phyloP scores from a whole-genome alignment of 1,140 invertebrate genomes.

The Neuroterus valhalla region DNA sequence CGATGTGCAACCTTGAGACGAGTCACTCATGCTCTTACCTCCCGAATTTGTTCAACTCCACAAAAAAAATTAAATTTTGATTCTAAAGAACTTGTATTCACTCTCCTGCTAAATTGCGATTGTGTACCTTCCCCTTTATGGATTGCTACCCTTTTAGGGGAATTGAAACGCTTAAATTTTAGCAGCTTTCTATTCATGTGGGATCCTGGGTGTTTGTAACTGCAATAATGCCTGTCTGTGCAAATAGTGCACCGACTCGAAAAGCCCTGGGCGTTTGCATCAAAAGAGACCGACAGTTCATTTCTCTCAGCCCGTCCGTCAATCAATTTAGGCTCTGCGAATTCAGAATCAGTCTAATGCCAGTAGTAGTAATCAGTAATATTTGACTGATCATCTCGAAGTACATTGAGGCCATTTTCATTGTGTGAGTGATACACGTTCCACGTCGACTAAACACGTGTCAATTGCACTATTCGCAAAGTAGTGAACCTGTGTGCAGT shows the following conservation, averaged over 20 bases:
- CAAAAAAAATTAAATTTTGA: too few species aligned
- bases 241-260: not conserved
- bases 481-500: not conserved
- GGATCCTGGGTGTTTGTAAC: not conserved
- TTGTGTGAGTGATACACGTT: conserved; percentile 16
- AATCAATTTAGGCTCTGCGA: conserved; percentile 27
- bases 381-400: conserved; percentile 15
- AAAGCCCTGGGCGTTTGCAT: conserved; percentile 26
- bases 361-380: conserved; percentile 26
- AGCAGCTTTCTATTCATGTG: not conserved
- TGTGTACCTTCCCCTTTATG: too few species aligned
- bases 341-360: conserved; percentile 31
- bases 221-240: conserved; percentile 19
- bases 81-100: too few species aligned
- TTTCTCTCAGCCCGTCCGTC: conserved; percentile 19
- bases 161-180: too few species aligned
- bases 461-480: not conserved
- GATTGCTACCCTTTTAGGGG: too few species aligned
- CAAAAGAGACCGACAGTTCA: conserved; percentile 26
- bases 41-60: too few species aligned
- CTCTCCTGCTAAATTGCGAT: too few species aligned
- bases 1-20: too few species aligned
- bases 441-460: conserved; percentile 2
- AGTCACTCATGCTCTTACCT: too few species aligned
- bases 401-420: conserved; percentile 14